Evolutionary conservation across 2,797 vertebrate species (phyloP).

Genomic region (Kryptolebias ocellatus): DNA sequence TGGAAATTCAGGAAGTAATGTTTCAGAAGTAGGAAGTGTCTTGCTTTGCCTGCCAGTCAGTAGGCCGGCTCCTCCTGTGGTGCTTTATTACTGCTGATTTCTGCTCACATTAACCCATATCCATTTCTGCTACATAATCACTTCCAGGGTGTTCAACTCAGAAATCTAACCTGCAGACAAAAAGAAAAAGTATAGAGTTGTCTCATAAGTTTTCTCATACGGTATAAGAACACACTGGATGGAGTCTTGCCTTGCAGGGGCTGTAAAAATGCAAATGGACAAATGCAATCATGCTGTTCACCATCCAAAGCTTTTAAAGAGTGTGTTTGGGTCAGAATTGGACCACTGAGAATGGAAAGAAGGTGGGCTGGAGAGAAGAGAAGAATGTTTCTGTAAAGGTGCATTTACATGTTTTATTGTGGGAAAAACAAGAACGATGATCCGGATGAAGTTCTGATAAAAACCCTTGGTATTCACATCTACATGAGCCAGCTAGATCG

Average conservation of each 20-base stretch:
- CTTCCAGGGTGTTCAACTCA: conserved; percentile 21
- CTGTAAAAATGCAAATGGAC: neutral
- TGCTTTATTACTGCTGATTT: conserved; percentile 63
- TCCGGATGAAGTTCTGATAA: neutral
- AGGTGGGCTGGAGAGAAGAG: neutral
- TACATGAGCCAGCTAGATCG: no score
- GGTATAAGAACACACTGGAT: no score
- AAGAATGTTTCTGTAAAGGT: neutral
- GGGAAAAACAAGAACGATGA: neutral
- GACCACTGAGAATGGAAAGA: neutral
- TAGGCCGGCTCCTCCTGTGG: conserved; percentile 49
- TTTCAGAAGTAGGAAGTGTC: conserved; percentile 64
- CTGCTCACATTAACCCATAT: conserved; percentile 53
- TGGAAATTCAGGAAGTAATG: conserved; percentile 77
- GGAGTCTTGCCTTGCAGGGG: neutral
- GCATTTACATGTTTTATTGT: neutral
- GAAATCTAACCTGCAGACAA: conserved; percentile 13
- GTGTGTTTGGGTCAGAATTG: neutral
- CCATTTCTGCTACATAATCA: conserved; percentile 56
- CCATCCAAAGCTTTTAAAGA: no score
- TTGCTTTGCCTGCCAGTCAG: conserved; percentile 55
- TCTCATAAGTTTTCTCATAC: no score
- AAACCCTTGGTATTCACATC: neutral
- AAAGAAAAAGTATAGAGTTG: neutral
- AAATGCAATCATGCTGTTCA: neutral